Base-by-base conservation (phyloP, 2,888 invertebrate genomes). In the Zeuzera pyrina region DNA sequence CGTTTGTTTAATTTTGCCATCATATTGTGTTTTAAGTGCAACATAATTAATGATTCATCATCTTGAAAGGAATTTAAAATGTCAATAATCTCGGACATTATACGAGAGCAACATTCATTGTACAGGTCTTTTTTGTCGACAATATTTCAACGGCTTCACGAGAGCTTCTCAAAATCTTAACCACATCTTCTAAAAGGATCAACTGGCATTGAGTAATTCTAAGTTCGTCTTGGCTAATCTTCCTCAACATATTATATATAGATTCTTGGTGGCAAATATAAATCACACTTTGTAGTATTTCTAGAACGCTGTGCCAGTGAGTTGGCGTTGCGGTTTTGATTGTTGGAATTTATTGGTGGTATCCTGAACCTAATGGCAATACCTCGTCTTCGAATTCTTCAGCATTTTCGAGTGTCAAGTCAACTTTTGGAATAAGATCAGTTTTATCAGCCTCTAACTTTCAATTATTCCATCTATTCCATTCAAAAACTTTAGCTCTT, bases 311-410 rank as follows among this genome's bases (percentile, higher is more conserved):
- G 11, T 24, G 11, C 24, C n/a, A 10, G n/a, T 10, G 24, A 24
- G 24, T 24, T 5, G 24, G 6, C n/a, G 24, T 24, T 24, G 24
- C 24, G 24, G 24, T 24, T 24, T 24, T 10, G 24, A 24, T 24
- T 24, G 24, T 24, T 24, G 24, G 24, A 24, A 24, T 24, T 11
- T 10, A 12, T 24, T 24, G n/a, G 11, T 10, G 12, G 12, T 7
- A 5, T 24, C 24, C 11, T 24, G 24, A 24, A 11, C 24, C 24
- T 24, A 12, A 24, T 24, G 12, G n/a, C n/a, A n/a, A n/a, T 12
- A 33, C 30, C 22, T 33, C 36, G 12, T 22, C 21, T 8, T 36
- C 30, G 7, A 36, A 15, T 7, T 3, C 12, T 30, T 36, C 27
- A 16, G 23, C n/a, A n/a, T n/a, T n/a, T n/a, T n/a, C n/a, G n/a